Evolutionary conservation across 2,888 invertebrate genomes (phyloP).

Genomic region (Drosophila basisetae): DNA sequence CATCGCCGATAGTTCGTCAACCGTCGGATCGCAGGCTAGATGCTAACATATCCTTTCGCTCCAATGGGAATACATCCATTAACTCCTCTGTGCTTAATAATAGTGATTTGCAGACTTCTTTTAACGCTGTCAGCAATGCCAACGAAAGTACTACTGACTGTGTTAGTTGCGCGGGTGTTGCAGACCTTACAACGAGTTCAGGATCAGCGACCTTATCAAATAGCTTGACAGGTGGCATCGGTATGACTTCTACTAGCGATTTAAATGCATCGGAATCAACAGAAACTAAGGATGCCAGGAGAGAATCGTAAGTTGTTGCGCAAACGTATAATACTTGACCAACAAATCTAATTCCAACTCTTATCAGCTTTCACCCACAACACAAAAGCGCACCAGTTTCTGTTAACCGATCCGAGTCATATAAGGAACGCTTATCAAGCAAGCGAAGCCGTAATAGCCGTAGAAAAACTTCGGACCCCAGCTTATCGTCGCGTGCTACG

Average conservation of each 20-base stretch:
- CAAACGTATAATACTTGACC: background rate
- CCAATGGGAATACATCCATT: slow-evolving; percentile 80
- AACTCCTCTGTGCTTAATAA: slow-evolving; percentile 75
- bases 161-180: slow-evolving; percentile 33
- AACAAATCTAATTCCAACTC: slow-evolving; percentile 1
- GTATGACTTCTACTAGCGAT: slow-evolving; percentile 65
- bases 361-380: slow-evolving; percentile 76
- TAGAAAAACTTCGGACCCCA: slow-evolving; percentile 93
- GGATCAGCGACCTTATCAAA: slow-evolving; percentile 53
- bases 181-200: slow-evolving; percentile 55
- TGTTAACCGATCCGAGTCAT: slow-evolving; percentile 90
- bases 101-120: slow-evolving; percentile 77
- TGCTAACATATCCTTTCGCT: slow-evolving; percentile 81
- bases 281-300: slow-evolving; percentile 75
- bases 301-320: slow-evolving; percentile 71
- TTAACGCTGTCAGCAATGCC: slow-evolving; percentile 58
- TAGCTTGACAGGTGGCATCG: slow-evolving; percentile 52
- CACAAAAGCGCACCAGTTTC: slow-evolving; percentile 85
- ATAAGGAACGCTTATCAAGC: slow-evolving; percentile 89
- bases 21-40: slow-evolving; percentile 85
- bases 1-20: slow-evolving; percentile 84
- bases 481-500: slow-evolving; percentile 89
- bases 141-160: slow-evolving; percentile 60
- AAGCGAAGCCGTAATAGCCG: slow-evolving; percentile 89
- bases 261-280: slow-evolving; percentile 82